Percentiles rank a stretch among this genome's conserved stretches.
These are phyloP conservation scores for Cataglyphis hispanica DNA, from an alignment of 1,140 invertebrate genomes.

Conservation along the genomic window DNA sequence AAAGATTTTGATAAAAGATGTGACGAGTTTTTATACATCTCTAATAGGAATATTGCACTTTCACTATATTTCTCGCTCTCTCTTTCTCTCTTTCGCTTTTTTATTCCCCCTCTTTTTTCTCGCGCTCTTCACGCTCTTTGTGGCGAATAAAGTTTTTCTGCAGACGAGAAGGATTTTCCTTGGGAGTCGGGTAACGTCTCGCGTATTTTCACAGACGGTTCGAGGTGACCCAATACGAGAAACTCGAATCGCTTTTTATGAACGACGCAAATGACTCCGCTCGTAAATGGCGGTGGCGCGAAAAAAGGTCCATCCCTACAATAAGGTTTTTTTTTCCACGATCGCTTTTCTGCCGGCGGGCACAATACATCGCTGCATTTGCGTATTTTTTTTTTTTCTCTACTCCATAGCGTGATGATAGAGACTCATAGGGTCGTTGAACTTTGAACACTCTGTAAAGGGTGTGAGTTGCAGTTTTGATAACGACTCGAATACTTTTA, in stretches of 20 bases:
- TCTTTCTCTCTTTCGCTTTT: constrained; percentile 6
- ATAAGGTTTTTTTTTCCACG: constrained; percentile 62
- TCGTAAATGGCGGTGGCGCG: constrained; percentile 52
- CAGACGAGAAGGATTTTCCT: constrained; percentile 69
- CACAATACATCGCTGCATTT: constrained; percentile 58
- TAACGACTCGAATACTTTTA: constrained; percentile 36
- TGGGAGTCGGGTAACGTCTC: constrained; percentile 68
- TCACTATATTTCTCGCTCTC: background rate
- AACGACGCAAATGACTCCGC: constrained; percentile 60
- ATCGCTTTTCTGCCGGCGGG: constrained; percentile 45
- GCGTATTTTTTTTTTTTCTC: constrained; percentile 52
- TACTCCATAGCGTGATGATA: constrained; percentile 45
- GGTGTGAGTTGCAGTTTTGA: constrained; percentile 14
- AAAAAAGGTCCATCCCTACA: constrained; percentile 64
- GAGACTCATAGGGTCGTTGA: constrained; percentile 55
- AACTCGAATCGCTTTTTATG: constrained; percentile 69
- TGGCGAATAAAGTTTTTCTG: constrained; percentile 66
- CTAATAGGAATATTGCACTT: constrained; percentile 59
- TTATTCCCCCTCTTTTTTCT: background rate
- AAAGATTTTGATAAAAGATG: constrained; percentile 59
- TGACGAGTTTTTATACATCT: constrained; percentile 10
- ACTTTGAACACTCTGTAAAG: constrained; percentile 42
- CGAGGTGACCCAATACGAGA: constrained; percentile 46
- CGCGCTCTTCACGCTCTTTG: constrained; percentile 19
- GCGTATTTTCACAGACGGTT: constrained; percentile 65